Conservation (phyloP, 2,797 vertebrate species). For the Myotis daubentonii region DNA sequence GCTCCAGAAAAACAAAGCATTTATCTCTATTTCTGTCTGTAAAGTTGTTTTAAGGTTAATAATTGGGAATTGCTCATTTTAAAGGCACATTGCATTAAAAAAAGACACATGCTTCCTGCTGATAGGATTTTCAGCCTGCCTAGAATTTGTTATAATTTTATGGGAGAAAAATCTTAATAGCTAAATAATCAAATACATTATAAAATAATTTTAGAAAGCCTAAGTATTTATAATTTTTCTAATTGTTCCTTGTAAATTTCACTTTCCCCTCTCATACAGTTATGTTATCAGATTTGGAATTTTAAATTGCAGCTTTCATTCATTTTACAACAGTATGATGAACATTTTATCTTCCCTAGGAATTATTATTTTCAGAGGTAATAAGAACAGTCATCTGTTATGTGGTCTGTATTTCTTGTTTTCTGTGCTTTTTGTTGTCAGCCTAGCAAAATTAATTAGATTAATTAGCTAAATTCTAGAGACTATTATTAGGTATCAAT, state of each 20-base stretch:
- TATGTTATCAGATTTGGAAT: conserved; percentile 80
- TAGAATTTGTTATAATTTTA: conserved; percentile 82
- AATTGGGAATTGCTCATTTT: conserved; percentile 85
- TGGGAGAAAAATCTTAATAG: conserved; percentile 82
- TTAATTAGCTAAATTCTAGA: conserved; percentile 69
- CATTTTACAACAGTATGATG: conserved; percentile 77
- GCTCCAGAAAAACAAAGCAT: conserved; percentile 81
- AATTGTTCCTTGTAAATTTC: conserved; percentile 84
- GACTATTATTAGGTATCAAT: conserved; percentile 71
- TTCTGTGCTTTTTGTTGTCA: conserved; percentile 73
- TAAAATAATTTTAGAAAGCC: conserved; percentile 80
- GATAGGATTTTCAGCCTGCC: conserved; percentile 83
- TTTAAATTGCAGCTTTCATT: conserved; percentile 78
- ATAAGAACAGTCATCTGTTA: conserved; percentile 78
- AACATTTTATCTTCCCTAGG: conserved; percentile 81
- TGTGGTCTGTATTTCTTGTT: conserved; percentile 71
- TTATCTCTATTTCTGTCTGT: conserved; percentile 85
- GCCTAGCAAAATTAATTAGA: conserved; percentile 80
- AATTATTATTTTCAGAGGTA: conserved; percentile 81
- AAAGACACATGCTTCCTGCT: conserved; percentile 82
- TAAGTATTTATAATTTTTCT: conserved; percentile 83
- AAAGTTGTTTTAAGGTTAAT: conserved; percentile 85
- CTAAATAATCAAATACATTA: conserved; percentile 81
- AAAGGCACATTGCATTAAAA: conserved; percentile 81
- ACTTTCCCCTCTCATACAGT: conserved; percentile 73